phyloP scores from a whole-genome alignment of 2,113 vertebrate genomes.

The Catagonus wagneri region DNA sequence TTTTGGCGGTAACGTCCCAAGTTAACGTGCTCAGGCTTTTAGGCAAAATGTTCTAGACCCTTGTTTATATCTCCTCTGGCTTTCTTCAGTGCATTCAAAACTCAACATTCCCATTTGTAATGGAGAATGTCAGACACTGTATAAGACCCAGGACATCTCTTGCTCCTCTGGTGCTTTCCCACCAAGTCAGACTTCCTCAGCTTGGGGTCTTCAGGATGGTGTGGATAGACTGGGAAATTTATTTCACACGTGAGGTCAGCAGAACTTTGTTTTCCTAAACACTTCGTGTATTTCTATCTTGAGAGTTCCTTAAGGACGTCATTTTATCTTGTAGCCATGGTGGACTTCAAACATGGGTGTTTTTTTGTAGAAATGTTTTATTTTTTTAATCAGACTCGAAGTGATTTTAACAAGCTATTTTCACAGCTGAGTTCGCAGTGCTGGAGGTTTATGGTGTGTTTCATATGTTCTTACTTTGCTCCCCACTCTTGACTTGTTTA shows the following conservation, averaged over 20 bases:
- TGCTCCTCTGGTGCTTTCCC: not conserved
- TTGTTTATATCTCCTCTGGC: not conserved
- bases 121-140: not conserved
- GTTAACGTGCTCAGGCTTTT: not conserved
- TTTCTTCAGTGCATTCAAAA: not conserved
- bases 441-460: constrained; percentile 73
- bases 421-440: constrained; percentile 67
- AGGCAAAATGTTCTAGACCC: not conserved
- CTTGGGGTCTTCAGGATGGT: not conserved
- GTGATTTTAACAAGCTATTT: constrained; percentile 70
- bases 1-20: not conserved
- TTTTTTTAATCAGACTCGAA: constrained; percentile 77
- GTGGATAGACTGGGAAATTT: not conserved
- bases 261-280: constrained; percentile 47
- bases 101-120: not conserved
- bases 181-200: not conserved
- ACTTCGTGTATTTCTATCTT: constrained; percentile 22
- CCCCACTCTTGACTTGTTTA: constrained; percentile 69
- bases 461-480: constrained; percentile 45
- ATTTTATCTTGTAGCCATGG: constrained; percentile 67
- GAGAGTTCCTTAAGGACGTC: constrained; percentile 60
- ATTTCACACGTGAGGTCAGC: not conserved
- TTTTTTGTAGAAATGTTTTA: constrained; percentile 71
- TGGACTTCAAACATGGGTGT: constrained; percentile 65
- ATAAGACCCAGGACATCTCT: not conserved